phyloP scores from a whole-genome alignment of 2,888 invertebrate species.

The Luperina nickerlii region DNA sequence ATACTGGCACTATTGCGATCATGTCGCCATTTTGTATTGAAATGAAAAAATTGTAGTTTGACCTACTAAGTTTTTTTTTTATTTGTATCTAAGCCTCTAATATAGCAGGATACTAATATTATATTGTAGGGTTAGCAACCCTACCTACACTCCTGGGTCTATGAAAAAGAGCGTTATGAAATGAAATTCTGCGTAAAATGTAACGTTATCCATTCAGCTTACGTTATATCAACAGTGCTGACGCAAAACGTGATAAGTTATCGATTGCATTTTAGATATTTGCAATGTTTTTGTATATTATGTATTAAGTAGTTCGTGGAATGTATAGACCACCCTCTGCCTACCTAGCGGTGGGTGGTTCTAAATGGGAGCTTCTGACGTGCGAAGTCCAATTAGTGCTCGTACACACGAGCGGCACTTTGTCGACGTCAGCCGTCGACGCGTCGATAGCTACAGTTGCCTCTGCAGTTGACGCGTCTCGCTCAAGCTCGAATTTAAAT shows the following conservation, averaged over 20 bases:
- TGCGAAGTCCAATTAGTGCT: neutral
- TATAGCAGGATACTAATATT: too few relatives aligned
- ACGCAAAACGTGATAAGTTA: constrained; percentile 45
- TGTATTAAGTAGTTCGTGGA: neutral
- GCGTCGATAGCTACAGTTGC: too few relatives aligned
- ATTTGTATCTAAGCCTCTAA: too few relatives aligned
- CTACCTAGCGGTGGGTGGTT: neutral
- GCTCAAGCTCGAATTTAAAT: neutral
- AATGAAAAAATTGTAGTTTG: too few relatives aligned
- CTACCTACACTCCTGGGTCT: neutral
- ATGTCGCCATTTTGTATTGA: too few relatives aligned
- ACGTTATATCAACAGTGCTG: constrained; percentile 18
- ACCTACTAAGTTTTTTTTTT: too few relatives aligned
- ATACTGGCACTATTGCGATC: too few relatives aligned
- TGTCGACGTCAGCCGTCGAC: too few relatives aligned
- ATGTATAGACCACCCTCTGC: neutral
- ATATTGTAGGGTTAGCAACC: neutral
- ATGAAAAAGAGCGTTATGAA: neutral
- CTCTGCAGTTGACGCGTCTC: too few relatives aligned
- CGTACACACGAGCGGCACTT: too few relatives aligned
- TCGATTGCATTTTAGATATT: constrained; percentile 27
- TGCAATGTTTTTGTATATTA: neutral
- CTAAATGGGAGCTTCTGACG: neutral
- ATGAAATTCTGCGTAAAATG: constrained; percentile 9
- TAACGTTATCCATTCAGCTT: constrained; percentile 9